These are phyloP conservation scores for Leistus spinibarbis DNA, from an alignment of 2,888 invertebrate species.

Conservation along the genomic window DNA sequence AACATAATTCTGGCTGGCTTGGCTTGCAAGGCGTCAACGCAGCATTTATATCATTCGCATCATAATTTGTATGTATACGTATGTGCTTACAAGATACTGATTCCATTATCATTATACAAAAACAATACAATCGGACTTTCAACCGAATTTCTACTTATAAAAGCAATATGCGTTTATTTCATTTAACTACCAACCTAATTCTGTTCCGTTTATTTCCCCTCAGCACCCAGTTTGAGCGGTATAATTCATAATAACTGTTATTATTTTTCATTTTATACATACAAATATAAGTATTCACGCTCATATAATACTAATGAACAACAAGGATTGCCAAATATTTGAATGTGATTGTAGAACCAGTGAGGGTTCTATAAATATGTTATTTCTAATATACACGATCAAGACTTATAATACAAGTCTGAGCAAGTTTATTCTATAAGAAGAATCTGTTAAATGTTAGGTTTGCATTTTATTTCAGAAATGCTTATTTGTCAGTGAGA, in stretches of 20 bases:
- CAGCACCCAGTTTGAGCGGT: constrained; percentile 35
- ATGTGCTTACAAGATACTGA: background rate
- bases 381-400: too few relatives aligned
- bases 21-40: constrained; percentile 16
- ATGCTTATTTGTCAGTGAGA: too few relatives aligned
- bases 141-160: constrained; percentile 5
- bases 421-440: too few relatives aligned
- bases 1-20: constrained; percentile 31
- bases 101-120: background rate
- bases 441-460: too few relatives aligned
- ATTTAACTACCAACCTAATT: constrained; percentile 34
- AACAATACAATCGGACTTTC: background rate
- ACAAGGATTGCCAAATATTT: background rate
- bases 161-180: constrained; percentile 2
- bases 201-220: constrained; percentile 14
- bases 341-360: too few relatives aligned
- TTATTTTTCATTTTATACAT: constrained; percentile 18
- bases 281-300: background rate
- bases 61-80: background rate
- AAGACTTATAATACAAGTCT: too few relatives aligned
- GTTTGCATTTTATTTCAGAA: too few relatives aligned
- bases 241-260: constrained; percentile 21
- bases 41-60: background rate
- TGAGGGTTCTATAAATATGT: too few relatives aligned
- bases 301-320: background rate